These are phyloP conservation scores for Ammodytes marinus DNA, from an alignment of 2,113 vertebrate genomes.

Conservation along the genomic window DNA sequence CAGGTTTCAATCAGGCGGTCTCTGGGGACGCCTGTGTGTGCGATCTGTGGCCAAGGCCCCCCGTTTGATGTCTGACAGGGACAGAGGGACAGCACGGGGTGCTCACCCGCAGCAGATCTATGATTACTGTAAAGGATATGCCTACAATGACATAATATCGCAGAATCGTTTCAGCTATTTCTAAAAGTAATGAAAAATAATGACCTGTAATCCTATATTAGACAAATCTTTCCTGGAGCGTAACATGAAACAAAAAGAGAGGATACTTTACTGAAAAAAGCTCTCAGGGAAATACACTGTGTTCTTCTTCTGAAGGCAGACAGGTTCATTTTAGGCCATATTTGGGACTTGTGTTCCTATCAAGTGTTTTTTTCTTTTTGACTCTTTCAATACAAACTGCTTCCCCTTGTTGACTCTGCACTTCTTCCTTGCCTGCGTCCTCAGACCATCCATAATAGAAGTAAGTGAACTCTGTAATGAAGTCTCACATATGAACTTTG, in stretches of 20 bases:
- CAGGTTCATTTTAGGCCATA: not conserved
- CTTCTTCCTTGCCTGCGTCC: not conserved
- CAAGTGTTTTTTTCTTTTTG: not conserved
- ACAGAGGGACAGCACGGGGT: conserved; percentile 67
- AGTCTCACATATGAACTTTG: not conserved
- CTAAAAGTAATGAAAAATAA: conserved; percentile 14
- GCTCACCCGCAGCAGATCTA: conserved; percentile 43
- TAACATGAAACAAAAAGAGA: not conserved
- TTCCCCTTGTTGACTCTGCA: not conserved
- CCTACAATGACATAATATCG: conserved; percentile 5
- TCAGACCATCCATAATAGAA: not conserved
- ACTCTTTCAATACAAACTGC: not conserved
- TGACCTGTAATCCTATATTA: not conserved
- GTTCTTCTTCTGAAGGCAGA: not conserved
- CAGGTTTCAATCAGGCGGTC: conserved; percentile 96
- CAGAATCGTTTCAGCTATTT: not conserved
- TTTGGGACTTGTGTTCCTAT: not conserved
- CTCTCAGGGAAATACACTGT: not conserved
- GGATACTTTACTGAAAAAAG: not conserved
- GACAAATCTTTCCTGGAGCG: not conserved
- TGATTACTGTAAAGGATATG: conserved; percentile 56
- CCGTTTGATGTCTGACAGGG: conserved; percentile 87
- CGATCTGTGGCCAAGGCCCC: conserved; percentile 86
- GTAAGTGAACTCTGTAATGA: not conserved
- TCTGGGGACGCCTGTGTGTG: conserved; percentile 83